Conservation (phyloP, 2,888 invertebrate genomes). For the Subacronicta megacephala region DNA sequence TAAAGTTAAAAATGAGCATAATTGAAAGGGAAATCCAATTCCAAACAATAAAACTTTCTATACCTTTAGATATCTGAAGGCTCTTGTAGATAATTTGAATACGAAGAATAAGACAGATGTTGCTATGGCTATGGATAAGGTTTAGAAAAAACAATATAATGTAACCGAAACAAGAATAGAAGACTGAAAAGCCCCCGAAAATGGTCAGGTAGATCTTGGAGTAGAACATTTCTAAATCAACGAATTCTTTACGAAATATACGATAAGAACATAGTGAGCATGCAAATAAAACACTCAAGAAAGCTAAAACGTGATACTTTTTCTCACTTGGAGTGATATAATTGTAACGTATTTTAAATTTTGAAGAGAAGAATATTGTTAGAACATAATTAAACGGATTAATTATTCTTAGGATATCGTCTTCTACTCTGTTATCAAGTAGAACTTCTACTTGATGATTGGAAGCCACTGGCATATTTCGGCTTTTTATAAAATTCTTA, state of each 20-base stretch:
- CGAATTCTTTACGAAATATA: not conserved
- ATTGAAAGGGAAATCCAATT: slow-evolving; percentile 24
- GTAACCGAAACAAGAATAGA: not conserved
- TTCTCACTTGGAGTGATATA: slow-evolving; percentile 22
- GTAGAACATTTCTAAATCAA: too few species aligned
- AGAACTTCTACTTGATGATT: not conserved
- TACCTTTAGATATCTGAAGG: slow-evolving; percentile 7
- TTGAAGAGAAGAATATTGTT: slow-evolving; percentile 11
- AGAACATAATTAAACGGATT: slow-evolving; percentile 3
- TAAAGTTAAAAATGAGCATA: not conserved
- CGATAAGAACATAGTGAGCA: not conserved
- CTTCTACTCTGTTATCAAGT: slow-evolving; percentile 10
- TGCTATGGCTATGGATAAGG: slow-evolving; percentile 4
- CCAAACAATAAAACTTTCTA: slow-evolving; percentile 13
- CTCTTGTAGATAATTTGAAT: slow-evolving; percentile 29
- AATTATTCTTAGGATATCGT: slow-evolving; percentile 5
- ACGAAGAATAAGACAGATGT: slow-evolving; percentile 27
- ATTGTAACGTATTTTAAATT: slow-evolving; percentile 16
- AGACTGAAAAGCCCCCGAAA: too few species aligned
- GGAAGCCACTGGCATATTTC: not conserved
- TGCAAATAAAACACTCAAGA: slow-evolving; percentile 1
- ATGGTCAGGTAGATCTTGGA: not conserved
- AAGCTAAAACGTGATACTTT: slow-evolving; percentile 1
- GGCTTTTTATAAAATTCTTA: not conserved
- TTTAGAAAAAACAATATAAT: slow-evolving; percentile 13